Conservation (phyloP, 2,797 vertebrate genomes). For the Crotalus adamanteus region DNA sequence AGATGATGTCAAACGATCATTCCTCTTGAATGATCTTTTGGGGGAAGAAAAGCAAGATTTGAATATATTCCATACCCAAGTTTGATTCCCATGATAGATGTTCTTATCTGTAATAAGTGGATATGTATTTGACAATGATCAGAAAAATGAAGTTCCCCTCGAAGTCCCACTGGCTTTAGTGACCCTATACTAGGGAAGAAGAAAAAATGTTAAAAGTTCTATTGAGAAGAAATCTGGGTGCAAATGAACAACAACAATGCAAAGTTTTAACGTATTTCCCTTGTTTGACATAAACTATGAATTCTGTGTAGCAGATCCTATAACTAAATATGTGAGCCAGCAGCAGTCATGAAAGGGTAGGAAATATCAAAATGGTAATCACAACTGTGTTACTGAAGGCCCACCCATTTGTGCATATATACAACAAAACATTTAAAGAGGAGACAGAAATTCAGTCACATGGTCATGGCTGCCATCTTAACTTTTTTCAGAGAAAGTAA, state of each 20-base stretch:
- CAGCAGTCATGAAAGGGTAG: no score
- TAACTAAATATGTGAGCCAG: no score
- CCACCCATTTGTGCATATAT: no score
- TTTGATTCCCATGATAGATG: background rate
- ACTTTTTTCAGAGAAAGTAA: no score
- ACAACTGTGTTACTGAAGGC: no score
- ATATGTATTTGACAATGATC: background rate
- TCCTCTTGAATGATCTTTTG: slow-evolving; percentile 11
- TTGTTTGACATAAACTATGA: background rate
- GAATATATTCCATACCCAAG: background rate
- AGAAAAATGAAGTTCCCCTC: background rate
- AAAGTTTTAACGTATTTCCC: background rate
- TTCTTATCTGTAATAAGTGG: background rate
- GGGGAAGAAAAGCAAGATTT: background rate
- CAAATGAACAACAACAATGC: background rate
- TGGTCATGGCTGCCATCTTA: no score
- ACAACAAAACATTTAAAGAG: no score
- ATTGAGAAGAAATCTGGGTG: no score
- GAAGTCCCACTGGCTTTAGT: background rate
- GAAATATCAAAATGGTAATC: no score
- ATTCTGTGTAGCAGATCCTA: no score
- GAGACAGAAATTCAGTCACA: no score
- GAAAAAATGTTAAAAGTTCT: background rate
- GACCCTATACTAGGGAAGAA: background rate
- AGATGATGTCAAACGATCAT: slow-evolving; percentile 3